Evolutionary conservation across 64 coral and sea anemone genomes (phyloP).

Genomic region (Pocillopora verrucosa): DNA sequence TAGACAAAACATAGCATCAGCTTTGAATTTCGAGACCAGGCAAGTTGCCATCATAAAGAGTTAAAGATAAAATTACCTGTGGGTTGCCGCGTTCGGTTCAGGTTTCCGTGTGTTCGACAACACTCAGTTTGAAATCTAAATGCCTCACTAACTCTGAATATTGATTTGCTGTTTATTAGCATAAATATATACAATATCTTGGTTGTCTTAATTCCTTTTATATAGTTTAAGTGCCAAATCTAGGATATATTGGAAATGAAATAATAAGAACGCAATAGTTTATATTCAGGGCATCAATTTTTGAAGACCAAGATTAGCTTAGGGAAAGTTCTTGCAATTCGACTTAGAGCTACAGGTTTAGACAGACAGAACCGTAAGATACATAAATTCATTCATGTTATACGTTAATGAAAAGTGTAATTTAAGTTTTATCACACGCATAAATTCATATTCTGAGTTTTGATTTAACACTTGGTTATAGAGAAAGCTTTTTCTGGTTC

Average conservation of each 20-base stretch:
- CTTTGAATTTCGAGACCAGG: neutral
- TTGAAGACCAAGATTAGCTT: neutral
- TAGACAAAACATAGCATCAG: too few relatives aligned
- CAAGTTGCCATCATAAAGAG: neutral
- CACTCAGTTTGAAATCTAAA: neutral
- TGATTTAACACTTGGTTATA: neutral
- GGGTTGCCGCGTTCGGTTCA: neutral
- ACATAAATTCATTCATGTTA: neutral
- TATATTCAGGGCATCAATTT: neutral
- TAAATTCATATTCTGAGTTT: neutral
- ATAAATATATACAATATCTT: conserved; percentile 3
- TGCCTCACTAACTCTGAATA: conserved; percentile 1
- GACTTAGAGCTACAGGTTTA: neutral
- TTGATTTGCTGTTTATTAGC: conserved; percentile 7
- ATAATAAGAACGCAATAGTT: neutral
- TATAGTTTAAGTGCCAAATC: neutral
- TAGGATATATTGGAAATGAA: neutral
- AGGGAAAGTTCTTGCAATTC: neutral
- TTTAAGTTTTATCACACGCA: neutral
- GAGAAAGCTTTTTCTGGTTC: neutral
- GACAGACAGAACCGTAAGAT: neutral
- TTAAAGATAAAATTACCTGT: neutral
- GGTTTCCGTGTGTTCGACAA: neutral
- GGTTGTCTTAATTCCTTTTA: neutral
- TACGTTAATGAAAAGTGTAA: neutral